A percentile compares a stretch with the other conserved stretches of the same genome.
Conservation (phyloP, 1,140 invertebrate species). For the Drosophila arizonae region DNA sequence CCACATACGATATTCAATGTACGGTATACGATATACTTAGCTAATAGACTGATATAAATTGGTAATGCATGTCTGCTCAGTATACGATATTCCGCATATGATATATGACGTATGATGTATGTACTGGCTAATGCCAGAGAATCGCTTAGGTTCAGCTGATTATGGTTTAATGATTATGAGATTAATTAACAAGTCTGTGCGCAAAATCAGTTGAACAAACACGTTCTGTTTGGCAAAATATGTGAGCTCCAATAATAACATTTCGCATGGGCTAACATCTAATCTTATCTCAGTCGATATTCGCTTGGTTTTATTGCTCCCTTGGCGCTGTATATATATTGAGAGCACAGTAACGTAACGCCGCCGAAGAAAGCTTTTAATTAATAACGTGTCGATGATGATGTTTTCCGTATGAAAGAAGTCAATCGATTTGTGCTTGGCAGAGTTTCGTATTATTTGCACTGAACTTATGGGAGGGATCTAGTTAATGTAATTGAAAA, state of each 20-base stretch:
- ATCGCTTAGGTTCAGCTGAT: background rate
- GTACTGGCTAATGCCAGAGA: background rate
- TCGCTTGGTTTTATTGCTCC: background rate
- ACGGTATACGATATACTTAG: no score
- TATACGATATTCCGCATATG: no score
- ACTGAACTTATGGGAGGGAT: no score
- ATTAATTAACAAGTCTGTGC: conserved; percentile 19
- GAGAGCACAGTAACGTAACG: conserved; percentile 10
- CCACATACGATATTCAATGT: no score
- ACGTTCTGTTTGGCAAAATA: background rate
- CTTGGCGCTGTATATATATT: background rate
- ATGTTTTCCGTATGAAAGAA: background rate
- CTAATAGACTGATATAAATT: no score
- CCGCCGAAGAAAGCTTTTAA: conserved; percentile 18
- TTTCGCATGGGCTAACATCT: conserved; percentile 1
- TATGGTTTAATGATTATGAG: background rate
- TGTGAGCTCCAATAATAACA: background rate
- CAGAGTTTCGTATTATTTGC: no score
- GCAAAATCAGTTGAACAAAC: conserved; percentile 10
- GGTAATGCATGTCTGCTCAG: no score
- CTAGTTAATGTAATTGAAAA: no score
- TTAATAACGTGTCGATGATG: conserved; percentile 10
- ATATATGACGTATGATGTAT: no score
- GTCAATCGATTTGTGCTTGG: background rate
- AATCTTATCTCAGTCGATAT: conserved; percentile 33